These are phyloP conservation scores for Glyptemys insculpta DNA, from an alignment of 2,797 vertebrate genomes.

Conservation along the genomic window DNA sequence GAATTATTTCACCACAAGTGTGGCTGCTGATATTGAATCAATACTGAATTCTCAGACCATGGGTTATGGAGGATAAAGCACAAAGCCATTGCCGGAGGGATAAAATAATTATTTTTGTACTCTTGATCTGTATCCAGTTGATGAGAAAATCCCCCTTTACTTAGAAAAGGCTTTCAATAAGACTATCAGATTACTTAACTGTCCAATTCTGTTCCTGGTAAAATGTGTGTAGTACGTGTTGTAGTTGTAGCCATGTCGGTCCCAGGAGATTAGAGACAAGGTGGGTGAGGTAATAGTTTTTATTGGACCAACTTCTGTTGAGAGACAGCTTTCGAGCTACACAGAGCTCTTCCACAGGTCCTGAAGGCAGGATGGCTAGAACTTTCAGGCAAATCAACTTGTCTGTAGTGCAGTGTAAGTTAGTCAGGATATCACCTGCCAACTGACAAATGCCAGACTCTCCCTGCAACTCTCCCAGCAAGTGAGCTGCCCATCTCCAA, in stretches of 20 bases:
- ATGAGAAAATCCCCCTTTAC: not conserved
- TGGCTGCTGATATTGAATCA: not conserved
- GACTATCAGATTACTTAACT: not conserved
- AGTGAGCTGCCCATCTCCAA: not conserved
- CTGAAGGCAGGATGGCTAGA: not conserved
- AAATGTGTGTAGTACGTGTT: not conserved
- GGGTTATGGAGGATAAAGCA: not conserved
- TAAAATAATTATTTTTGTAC: slow-evolving; percentile 2
- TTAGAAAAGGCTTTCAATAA: not conserved
- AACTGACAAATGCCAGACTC: no score
- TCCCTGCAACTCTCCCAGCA: not conserved
- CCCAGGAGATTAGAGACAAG: no score
- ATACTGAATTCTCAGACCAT: not conserved
- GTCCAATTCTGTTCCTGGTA: not conserved
- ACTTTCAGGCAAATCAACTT: not conserved
- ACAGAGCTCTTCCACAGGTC: no score
- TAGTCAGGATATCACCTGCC: no score
- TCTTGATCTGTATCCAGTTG: not conserved
- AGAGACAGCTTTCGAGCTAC: no score
- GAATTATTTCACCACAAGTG: not conserved
- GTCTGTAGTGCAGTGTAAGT: not conserved
- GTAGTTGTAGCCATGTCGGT: not conserved
- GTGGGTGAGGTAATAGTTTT: no score
- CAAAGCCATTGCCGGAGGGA: not conserved
- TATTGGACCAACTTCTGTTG: no score